Evolutionary conservation across 1,140 invertebrate genomes (phyloP), one percentile per base, ranked within the genome.

Genomic region (Matsumurasca onukii): DNA sequence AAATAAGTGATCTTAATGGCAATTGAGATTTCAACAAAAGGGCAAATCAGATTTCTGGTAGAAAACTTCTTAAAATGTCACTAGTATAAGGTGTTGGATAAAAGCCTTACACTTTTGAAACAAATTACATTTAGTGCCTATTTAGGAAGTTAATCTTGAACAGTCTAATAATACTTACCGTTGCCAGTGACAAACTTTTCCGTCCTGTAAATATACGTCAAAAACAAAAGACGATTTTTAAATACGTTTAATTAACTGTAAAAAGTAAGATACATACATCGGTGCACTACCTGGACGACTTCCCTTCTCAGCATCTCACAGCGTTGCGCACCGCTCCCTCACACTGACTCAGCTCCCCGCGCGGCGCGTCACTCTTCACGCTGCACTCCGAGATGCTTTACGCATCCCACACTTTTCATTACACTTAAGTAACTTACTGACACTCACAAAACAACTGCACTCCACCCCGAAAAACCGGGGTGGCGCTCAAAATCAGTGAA

Each of bases 231-330:
- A 66, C 17, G 24, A 68, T 29, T 49, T 63, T 62, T 48, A 51
- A 68, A 22, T 68, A 55, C 12, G 45, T n/a, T n/a, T n/a, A n/a
- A n/a, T n/a, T n/a, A n/a, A n/a, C n/a, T n/a, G n/a, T 49, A 51
- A 68, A 20, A 17, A 51, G 39, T 29, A 48, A 49, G 59, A 59
- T 68, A 68, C 67, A 68, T 62, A 68, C 67, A 68, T 30, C 67
- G 39, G 24, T 63, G 67, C 57, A 20, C 45, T 68, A 68, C 67
- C 67, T 68, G 62, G 55, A 17, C 51, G 48, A 30, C 39, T 29
- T n/a, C 29, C 29, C 39, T 49, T 9, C n/a, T n/a, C n/a, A n/a
- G 5, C 34, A 39, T 5, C 55, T 27, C 25, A 27, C 24, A 59
- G 55, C 24, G 2, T 24, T 27, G 2, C 25, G 15, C 3, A n/a